These are phyloP conservation scores for Gouania willdenowi DNA, from an alignment of 2,797 vertebrate species.

Conservation along the genomic window DNA sequence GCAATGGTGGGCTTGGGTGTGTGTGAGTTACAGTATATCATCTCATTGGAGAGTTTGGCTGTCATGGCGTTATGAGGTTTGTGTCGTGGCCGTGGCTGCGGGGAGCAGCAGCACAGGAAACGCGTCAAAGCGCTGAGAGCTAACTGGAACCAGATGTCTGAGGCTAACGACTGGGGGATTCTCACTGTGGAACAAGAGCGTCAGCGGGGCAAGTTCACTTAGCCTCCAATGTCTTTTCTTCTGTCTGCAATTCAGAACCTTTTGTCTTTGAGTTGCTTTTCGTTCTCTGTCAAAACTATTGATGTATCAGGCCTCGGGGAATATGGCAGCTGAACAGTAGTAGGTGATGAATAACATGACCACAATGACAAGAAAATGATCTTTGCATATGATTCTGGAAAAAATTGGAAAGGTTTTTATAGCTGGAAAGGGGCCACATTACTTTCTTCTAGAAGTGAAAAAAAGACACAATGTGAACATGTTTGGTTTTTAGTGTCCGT, in stretches of 20 bases:
- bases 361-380: background rate
- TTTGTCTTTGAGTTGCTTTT: conserved; percentile 26
- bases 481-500: background rate
- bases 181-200: conserved; percentile 77
- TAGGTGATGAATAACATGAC: conserved; percentile 8
- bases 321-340: conserved; percentile 1
- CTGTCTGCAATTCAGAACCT: conserved; percentile 28
- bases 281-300: conserved; percentile 11
- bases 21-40: conserved; percentile 26
- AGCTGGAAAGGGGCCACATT: background rate
- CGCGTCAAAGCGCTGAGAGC: conserved; percentile 72
- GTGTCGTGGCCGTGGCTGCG: conserved; percentile 61
- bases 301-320: conserved; percentile 15
- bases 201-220: conserved; percentile 66
- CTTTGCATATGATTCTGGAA: background rate
- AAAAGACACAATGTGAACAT: background rate
- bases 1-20: conserved; percentile 10
- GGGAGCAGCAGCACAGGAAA: conserved; percentile 76
- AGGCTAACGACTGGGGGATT: conserved; percentile 75
- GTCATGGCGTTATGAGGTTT: conserved; percentile 63
- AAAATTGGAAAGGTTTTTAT: background rate
- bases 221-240: conserved; percentile 36
- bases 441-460: background rate
- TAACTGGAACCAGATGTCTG: conserved; percentile 83
- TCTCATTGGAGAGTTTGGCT: conserved; percentile 45